Conservation (phyloP, 2,888 invertebrate species). For the Arge pagana region DNA sequence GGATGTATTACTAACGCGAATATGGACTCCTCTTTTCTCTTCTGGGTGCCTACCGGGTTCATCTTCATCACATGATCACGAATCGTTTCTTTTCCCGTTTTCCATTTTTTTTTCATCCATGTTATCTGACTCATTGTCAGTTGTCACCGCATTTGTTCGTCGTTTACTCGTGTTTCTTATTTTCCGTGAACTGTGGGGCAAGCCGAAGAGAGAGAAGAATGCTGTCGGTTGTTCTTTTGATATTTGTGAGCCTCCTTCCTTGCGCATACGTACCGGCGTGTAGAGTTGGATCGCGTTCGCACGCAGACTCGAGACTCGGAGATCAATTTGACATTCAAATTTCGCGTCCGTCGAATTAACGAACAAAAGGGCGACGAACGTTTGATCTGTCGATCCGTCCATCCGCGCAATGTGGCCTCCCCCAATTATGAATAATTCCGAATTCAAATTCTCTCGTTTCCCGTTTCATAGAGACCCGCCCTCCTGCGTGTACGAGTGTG, state of each 20-base stretch:
- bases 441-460: constrained; percentile 51
- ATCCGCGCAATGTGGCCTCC: constrained; percentile 18
- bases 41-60: too few relatives aligned
- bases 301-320: not conserved
- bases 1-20: too few relatives aligned
- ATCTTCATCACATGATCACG: too few relatives aligned
- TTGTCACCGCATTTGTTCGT: too few relatives aligned
- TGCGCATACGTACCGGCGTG: not conserved
- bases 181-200: constrained; percentile 30
- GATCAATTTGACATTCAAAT: constrained; percentile 53
- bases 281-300: not conserved
- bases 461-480: constrained; percentile 30
- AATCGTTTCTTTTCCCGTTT: too few relatives aligned
- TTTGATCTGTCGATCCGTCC: constrained; percentile 48
- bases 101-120: too few relatives aligned
- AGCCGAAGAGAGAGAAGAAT: constrained; percentile 4
- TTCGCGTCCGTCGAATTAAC: constrained; percentile 52
- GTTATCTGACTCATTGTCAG: too few relatives aligned
- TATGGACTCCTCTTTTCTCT: too few relatives aligned
- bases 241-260: not conserved
- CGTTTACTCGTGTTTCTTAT: too few relatives aligned
- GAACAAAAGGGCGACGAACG: constrained; percentile 49
- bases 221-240: constrained; percentile 20
- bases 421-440: constrained; percentile 52
- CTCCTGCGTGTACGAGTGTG: too few relatives aligned